Conservation (phyloP, 1,140 invertebrate species). For the Zaprionus capensis region DNA sequence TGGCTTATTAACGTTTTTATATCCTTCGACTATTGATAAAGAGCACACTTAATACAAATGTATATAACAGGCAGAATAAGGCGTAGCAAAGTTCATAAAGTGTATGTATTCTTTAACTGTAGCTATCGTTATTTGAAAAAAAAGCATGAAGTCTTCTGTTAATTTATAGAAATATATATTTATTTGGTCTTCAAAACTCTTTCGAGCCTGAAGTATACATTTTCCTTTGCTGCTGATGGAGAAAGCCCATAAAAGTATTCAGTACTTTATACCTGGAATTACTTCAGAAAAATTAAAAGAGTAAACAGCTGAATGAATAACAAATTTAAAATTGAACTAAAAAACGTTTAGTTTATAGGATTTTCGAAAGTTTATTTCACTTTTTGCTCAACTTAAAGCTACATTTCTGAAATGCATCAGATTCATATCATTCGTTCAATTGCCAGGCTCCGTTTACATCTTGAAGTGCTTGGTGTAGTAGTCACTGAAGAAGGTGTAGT, state of each 20-base stretch:
- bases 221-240: no score
- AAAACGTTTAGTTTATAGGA: constrained; percentile 8
- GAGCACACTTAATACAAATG: constrained; percentile 35
- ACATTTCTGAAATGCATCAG: constrained; percentile 25
- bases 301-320: background rate
- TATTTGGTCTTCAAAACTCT: constrained; percentile 51
- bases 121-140: constrained; percentile 45
- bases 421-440: constrained; percentile 36
- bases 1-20: no score
- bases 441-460: constrained; percentile 31
- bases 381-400: constrained; percentile 70
- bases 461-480: constrained; percentile 77
- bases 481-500: constrained; percentile 70
- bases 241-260: no score
- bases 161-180: constrained; percentile 67
- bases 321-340: background rate
- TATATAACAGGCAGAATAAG: no score
- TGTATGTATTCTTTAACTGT: no score
- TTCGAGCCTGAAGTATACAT: constrained; percentile 14
- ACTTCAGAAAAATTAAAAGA: no score
- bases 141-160: constrained; percentile 10
- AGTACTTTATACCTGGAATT: no score
- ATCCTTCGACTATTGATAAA: constrained; percentile 30
- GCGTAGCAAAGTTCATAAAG: no score
- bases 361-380: constrained; percentile 76